Percentiles rank a stretch among this genome's conserved stretches.
These are phyloP conservation scores for Thalassophryne amazonica DNA, from an alignment of 2,797 vertebrate species.

Conservation along the genomic window DNA sequence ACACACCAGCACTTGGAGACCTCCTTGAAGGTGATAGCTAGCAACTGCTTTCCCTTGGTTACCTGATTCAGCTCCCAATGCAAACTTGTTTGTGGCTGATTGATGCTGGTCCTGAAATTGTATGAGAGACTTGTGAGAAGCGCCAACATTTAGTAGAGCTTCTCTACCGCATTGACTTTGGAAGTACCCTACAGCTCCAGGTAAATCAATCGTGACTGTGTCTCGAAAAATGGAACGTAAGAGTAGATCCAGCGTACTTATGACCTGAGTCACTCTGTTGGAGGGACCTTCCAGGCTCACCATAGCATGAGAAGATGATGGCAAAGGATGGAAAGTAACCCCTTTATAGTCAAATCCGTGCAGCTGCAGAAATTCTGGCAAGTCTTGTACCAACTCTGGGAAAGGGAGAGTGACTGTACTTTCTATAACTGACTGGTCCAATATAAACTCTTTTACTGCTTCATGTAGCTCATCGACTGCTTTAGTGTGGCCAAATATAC, in stretches of 20 bases:
- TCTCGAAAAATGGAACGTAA: constrained; percentile 38
- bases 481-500: constrained; percentile 40
- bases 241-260: constrained; percentile 8
- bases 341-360: constrained; percentile 35
- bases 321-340: constrained; percentile 26
- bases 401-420: constrained; percentile 21
- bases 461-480: constrained; percentile 45
- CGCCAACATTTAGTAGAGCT: constrained; percentile 19
- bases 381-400: constrained; percentile 10
- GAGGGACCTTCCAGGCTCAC: constrained; percentile 33
- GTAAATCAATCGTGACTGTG: constrained; percentile 37
- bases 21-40: constrained; percentile 34
- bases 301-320: background rate
- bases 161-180: constrained; percentile 32
- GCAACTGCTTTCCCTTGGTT: constrained; percentile 1
- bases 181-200: constrained; percentile 52
- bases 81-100: background rate
- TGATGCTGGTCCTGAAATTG: constrained; percentile 10
- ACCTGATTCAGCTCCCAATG: background rate
- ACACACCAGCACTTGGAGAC: constrained; percentile 47
- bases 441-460: constrained; percentile 39
- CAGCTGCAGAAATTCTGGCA: constrained; percentile 35
- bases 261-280: constrained; percentile 24
- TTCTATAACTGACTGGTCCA: constrained; percentile 24
- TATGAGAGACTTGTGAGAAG: constrained; percentile 44